phyloP scores from a whole-genome alignment of 2,113 vertebrate genomes.

The Oreochromis niloticus region DNA sequence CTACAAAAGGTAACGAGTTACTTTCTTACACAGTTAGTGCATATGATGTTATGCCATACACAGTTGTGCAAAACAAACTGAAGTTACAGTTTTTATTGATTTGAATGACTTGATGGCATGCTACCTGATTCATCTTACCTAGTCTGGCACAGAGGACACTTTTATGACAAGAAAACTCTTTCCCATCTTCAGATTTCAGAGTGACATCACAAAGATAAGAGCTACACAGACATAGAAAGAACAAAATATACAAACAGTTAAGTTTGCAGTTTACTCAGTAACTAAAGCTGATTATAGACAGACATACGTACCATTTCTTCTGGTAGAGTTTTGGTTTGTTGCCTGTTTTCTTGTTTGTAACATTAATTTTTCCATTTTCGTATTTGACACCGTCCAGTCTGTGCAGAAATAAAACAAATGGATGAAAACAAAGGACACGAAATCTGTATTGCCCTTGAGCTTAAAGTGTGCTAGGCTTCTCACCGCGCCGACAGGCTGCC shows the following conservation, averaged over 20 bases:
- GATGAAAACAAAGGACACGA: neutral
- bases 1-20: neutral
- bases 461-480: neutral
- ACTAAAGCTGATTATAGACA: neutral
- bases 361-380: conserved; percentile 85
- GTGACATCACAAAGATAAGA: conserved; percentile 89
- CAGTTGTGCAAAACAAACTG: neutral
- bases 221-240: conserved; percentile 62
- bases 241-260: neutral
- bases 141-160: conserved; percentile 94
- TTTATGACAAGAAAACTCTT: conserved; percentile 94
- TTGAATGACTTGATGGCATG: neutral
- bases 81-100: neutral
- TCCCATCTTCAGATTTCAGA: conserved; percentile 89
- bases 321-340: conserved; percentile 81
- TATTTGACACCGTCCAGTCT: conserved; percentile 89
- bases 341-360: conserved; percentile 79
- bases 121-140: conserved; percentile 71
- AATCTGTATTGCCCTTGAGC: neutral
- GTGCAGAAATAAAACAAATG: neutral
- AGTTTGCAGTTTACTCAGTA: neutral
- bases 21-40: neutral
- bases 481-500: conserved; percentile 84
- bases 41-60: neutral
- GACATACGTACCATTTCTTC: conserved; percentile 79